These are phyloP conservation scores for Cryptoblepharus egeriae DNA, from an alignment of 2,797 vertebrate genomes.

Conservation along the genomic window DNA sequence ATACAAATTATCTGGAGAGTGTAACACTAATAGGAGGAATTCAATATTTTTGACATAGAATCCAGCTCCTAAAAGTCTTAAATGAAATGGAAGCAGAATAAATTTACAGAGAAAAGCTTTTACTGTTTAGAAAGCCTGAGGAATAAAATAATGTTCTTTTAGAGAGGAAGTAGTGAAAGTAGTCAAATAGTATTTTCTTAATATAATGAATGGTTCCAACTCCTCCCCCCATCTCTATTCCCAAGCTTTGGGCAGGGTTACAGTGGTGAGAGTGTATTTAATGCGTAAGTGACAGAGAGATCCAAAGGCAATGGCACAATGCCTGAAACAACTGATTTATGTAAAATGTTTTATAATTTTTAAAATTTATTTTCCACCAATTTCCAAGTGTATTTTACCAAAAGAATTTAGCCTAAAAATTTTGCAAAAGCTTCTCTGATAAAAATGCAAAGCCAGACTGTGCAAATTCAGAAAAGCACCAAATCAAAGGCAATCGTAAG, in stretches of 20 bases:
- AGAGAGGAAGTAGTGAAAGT: background rate
- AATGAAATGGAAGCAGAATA: slow-evolving; percentile 10
- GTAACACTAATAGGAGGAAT: slow-evolving; percentile 28
- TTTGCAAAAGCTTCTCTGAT: background rate
- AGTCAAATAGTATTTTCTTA: rapidly evolving
- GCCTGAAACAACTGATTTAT: background rate
- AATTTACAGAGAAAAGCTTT: background rate
- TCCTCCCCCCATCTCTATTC: background rate
- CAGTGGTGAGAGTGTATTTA: background rate
- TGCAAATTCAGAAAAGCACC: background rate
- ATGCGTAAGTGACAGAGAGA: too few species aligned
- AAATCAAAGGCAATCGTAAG: background rate
- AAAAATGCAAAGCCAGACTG: background rate
- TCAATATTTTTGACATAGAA: slow-evolving; percentile 37
- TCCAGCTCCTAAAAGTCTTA: slow-evolving; percentile 13
- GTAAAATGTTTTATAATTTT: background rate
- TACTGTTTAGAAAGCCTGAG: slow-evolving; percentile 13
- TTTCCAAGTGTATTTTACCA: background rate
- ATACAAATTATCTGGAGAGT: slow-evolving; percentile 26
- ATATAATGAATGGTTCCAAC: background rate
- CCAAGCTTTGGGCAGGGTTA: background rate
- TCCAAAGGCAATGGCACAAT: background rate
- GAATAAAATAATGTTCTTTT: background rate
- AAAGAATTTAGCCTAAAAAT: background rate
- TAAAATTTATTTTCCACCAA: background rate